Percentiles rank a stretch among this genome's conserved stretches.
Conservation (phyloP, 1,140 invertebrate genomes). For the Bombyx mandarina region DNA sequence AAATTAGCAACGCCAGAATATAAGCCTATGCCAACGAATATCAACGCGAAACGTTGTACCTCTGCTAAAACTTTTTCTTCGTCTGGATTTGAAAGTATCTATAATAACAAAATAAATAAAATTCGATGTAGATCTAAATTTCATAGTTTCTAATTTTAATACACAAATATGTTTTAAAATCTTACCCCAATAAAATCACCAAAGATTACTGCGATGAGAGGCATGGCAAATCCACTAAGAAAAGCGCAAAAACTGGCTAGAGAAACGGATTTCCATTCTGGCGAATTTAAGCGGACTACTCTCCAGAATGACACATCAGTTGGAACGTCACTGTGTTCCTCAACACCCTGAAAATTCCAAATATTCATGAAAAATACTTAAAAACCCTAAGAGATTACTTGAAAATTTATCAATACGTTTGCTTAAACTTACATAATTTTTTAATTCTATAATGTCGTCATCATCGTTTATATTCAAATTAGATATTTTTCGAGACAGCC, state of each 20-base stretch:
- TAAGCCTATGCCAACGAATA: constrained; percentile 77
- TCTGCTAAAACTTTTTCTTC: constrained; percentile 66
- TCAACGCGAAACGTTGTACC: constrained; percentile 72
- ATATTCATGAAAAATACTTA: not conserved
- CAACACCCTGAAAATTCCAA: constrained; percentile 16
- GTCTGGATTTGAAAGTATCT: constrained; percentile 63
- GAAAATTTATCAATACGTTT: not conserved
- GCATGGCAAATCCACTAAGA: constrained; percentile 81
- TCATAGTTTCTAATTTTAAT: not conserved
- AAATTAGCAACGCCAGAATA: constrained; percentile 76
- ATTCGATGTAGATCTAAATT: not conserved
- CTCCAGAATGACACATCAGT: constrained; percentile 51
- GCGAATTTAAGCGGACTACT: constrained; percentile 78
- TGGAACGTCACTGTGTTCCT: constrained; percentile 31
- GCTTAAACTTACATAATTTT: constrained; percentile 19
- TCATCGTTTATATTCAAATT: constrained; percentile 40
- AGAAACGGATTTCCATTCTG: constrained; percentile 82
- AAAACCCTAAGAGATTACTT: constrained; percentile 2
- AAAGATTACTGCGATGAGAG: constrained; percentile 83
- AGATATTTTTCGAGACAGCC: constrained; percentile 29
- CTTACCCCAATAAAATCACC: constrained; percentile 80
- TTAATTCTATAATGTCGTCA: constrained; percentile 31
- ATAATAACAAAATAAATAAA: constrained; percentile 11
- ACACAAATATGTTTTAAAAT: constrained; percentile 3
- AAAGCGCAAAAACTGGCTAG: constrained; percentile 77